Evolutionary conservation across 2,797 vertebrate species (phyloP).

Genomic region (Vespertilio murinus): DNA sequence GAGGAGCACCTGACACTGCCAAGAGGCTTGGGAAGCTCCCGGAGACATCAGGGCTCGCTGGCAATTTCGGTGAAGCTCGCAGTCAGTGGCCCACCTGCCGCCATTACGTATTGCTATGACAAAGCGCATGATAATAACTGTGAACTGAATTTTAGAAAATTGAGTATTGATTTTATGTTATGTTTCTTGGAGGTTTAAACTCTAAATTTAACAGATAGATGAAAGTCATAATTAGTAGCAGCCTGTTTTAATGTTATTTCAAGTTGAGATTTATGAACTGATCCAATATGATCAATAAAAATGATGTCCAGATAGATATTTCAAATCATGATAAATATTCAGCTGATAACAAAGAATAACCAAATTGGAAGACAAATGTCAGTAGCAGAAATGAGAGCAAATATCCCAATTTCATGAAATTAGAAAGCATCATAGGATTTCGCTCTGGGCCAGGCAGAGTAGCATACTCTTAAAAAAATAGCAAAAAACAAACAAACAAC

Average conservation of each 20-base stretch:
- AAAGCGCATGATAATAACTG: constrained; percentile 14
- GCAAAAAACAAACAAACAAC: background rate
- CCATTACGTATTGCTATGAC: constrained; percentile 20
- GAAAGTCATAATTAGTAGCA: constrained; percentile 32
- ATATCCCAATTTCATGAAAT: background rate
- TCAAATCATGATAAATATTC: constrained; percentile 33
- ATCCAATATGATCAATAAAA: constrained; percentile 40
- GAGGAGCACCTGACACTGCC: background rate
- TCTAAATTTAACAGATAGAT: constrained; percentile 6
- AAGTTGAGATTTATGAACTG: constrained; percentile 38
- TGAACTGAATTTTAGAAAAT: constrained; percentile 47
- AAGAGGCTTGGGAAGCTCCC: background rate
- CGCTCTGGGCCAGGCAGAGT: background rate
- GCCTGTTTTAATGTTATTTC: constrained; percentile 39
- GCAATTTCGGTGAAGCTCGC: background rate
- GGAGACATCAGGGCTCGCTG: background rate
- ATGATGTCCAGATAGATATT: constrained; percentile 15
- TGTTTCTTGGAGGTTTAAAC: constrained; percentile 26
- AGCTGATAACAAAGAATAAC: background rate
- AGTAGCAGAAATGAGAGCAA: background rate
- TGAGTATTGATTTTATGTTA: constrained; percentile 53
- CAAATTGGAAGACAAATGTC: background rate
- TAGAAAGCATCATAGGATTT: background rate
- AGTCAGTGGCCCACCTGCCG: background rate
- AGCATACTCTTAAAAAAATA: background rate